These are phyloP conservation scores for Listronotus bonariensis DNA, from an alignment of 1,140 invertebrate species.

Conservation along the genomic window DNA sequence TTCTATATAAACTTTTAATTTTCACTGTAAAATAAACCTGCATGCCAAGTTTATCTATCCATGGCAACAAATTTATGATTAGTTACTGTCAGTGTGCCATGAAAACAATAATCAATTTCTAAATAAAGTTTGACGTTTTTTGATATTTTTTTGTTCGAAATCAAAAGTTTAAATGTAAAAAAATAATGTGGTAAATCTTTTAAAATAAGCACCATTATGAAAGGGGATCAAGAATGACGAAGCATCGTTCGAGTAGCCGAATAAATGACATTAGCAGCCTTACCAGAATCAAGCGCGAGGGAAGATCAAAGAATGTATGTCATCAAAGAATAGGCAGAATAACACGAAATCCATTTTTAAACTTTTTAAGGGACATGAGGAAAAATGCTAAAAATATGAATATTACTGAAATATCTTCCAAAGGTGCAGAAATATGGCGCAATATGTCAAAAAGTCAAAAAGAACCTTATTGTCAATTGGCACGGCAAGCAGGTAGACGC, in stretches of 20 bases:
- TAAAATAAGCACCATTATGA: neutral
- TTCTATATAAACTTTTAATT: no score
- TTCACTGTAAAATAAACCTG: no score
- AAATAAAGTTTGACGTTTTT: conserved; percentile 8
- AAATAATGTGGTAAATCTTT: conserved; percentile 5
- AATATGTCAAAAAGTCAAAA: conserved; percentile 27
- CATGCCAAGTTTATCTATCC: no score
- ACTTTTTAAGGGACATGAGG: conserved; percentile 30
- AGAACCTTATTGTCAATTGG: conserved; percentile 30
- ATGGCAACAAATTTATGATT: neutral
- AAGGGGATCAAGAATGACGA: neutral
- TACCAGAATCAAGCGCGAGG: neutral
- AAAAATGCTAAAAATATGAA: conserved; percentile 11
- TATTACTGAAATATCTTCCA: conserved; percentile 14
- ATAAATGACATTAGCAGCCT: neutral
- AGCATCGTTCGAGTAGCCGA: conserved; percentile 3
- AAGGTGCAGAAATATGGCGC: conserved; percentile 26
- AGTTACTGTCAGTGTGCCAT: conserved; percentile 16
- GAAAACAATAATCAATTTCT: conserved; percentile 6
- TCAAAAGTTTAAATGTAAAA: neutral
- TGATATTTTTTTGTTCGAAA: neutral
- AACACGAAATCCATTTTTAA: conserved; percentile 28
- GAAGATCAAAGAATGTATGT: neutral
- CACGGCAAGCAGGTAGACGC: conserved; percentile 7
- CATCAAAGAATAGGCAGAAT: conserved; percentile 6